phyloP scores from a whole-genome alignment of 1,140 invertebrate genomes.

The Temnothorax nylanderi region DNA sequence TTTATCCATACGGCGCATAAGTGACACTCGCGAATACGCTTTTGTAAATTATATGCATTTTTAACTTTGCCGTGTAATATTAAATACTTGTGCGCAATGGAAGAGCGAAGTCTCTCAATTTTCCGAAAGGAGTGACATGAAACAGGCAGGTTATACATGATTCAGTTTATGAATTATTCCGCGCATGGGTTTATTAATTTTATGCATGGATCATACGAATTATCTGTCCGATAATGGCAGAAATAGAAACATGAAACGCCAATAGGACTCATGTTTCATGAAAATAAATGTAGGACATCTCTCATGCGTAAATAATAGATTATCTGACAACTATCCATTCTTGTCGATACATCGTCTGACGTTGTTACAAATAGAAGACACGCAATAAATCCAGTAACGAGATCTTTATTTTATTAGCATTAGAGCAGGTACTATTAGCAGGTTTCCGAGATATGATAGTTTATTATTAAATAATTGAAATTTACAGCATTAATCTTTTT shows the following conservation, averaged over 20 bases:
- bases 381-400: not conserved
- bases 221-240: not conserved
- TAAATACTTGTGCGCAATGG: conserved; percentile 26
- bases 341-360: not conserved
- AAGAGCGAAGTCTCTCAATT: conserved; percentile 13
- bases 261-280: not conserved
- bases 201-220: not conserved
- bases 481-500: not conserved
- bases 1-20: conserved; percentile 21
- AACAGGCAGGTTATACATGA: conserved; percentile 19
- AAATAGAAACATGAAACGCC: not conserved
- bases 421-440: not conserved
- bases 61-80: conserved; percentile 34
- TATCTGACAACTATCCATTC: not conserved
- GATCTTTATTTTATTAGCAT: not conserved
- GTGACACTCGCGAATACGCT: not conserved
- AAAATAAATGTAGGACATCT: conserved; percentile 6
- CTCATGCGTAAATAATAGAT: conserved; percentile 12
- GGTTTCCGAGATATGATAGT: not conserved
- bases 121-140: conserved; percentile 17
- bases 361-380: not conserved
- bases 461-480: conserved; percentile 1
- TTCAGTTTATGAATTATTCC: conserved; percentile 37
- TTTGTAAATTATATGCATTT: conserved; percentile 45
- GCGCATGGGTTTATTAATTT: conserved; percentile 11